Conservation (phyloP, 2,113 vertebrate genomes). For the Shinisaurus crocodilurus region DNA sequence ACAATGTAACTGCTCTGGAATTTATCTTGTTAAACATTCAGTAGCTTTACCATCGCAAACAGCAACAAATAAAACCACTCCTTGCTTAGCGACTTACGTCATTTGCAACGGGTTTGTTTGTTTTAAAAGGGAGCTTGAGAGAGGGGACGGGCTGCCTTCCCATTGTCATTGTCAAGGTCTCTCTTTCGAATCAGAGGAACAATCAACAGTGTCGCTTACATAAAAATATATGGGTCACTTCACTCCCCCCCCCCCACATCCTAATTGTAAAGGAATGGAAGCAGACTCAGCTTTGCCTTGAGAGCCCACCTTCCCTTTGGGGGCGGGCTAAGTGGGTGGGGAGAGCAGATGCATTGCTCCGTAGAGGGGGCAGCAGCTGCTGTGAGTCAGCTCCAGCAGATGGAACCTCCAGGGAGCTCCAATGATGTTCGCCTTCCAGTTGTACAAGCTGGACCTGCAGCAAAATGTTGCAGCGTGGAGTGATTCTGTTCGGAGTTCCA, state of each 20-base stretch:
- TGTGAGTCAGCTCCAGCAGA: not conserved
- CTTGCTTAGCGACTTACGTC: too few relatives aligned
- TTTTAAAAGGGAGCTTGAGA: too few relatives aligned
- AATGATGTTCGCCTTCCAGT: not conserved
- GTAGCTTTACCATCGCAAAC: not conserved
- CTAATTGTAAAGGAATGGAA: not conserved
- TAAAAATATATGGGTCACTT: not conserved
- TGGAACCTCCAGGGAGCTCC: not conserved
- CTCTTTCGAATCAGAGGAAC: too few relatives aligned
- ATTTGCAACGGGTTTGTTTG: not conserved
- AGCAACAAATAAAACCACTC: not conserved
- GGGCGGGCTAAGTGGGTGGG: not conserved
- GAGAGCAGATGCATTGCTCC: not conserved
- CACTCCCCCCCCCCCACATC: not conserved
- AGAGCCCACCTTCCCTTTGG: not conserved
- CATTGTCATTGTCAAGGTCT: too few relatives aligned
- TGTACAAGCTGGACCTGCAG: not conserved
- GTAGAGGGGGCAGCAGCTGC: not conserved
- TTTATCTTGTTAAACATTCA: not conserved
- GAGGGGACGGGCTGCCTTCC: too few relatives aligned
- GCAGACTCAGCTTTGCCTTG: not conserved
- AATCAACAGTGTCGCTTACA: too few relatives aligned
- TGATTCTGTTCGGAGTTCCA: not conserved
- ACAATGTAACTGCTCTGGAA: not conserved
- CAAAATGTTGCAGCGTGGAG: not conserved